A percentile compares a stretch with the other conserved stretches of the same genome.
Evolutionary conservation across 1,140 invertebrate genomes (phyloP).

Genomic region (Atta texana): DNA sequence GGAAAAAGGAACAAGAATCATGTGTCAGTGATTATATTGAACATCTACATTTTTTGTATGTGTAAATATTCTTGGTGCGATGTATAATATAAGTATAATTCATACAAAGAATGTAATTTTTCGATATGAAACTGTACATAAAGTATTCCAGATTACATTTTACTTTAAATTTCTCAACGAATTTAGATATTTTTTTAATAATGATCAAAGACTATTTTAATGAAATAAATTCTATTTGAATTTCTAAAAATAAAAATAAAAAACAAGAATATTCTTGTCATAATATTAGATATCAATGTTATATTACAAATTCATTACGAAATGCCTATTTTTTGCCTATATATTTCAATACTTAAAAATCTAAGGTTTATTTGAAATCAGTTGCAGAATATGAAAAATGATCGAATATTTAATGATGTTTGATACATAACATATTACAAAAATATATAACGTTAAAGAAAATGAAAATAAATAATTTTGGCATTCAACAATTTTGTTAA

Average conservation of each 20-base stretch:
- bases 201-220: not conserved
- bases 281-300: no score
- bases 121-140: slow-evolving; percentile 22
- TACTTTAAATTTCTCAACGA: not conserved
- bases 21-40: slow-evolving; percentile 58
- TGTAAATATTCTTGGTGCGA: slow-evolving; percentile 56
- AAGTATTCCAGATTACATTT: not conserved
- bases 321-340: not conserved
- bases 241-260: not conserved
- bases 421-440: not conserved
- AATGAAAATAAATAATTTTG: slow-evolving; percentile 1
- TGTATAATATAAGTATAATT: slow-evolving; percentile 38
- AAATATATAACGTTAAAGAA: not conserved
- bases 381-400: not conserved
- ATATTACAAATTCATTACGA: not conserved
- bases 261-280: not conserved
- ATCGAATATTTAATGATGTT: not conserved
- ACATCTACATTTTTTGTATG: slow-evolving; percentile 62
- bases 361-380: not conserved
- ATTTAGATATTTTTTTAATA: not conserved
- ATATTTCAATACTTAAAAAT: not conserved
- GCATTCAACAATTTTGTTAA: slow-evolving; percentile 3
- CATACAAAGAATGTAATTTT: not conserved
- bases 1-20: not conserved
- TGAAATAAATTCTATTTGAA: not conserved